These are phyloP conservation scores for Drosophila malerkotliana DNA, from an alignment of 1,140 invertebrate species.

Conservation along the genomic window DNA sequence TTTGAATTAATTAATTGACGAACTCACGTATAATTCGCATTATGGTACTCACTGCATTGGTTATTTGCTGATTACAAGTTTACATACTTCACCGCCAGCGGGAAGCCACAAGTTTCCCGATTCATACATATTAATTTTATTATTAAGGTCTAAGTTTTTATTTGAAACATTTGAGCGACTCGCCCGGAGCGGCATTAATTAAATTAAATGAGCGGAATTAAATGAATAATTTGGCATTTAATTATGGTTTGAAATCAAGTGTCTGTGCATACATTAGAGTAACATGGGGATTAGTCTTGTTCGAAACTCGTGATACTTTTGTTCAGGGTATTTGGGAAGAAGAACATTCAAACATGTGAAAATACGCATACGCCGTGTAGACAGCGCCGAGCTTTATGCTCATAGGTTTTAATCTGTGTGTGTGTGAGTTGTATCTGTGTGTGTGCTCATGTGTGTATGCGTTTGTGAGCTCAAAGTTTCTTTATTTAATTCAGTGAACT, in stretches of 20 bases:
- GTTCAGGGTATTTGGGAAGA: constrained; percentile 3
- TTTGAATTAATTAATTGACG: not conserved
- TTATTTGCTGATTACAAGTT: not conserved
- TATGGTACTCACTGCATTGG: not conserved
- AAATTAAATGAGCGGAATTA: too few relatives aligned
- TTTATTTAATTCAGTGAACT: constrained; percentile 83
- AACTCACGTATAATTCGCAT: not conserved
- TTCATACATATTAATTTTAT: too few relatives aligned
- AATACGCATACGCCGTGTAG: constrained; percentile 55
- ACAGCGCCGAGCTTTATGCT: constrained; percentile 44
- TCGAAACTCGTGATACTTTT: constrained; percentile 1
- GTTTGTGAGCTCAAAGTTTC: constrained; percentile 69
- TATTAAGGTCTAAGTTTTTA: too few relatives aligned
- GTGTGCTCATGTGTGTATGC: constrained; percentile 21
- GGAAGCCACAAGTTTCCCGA: too few relatives aligned
- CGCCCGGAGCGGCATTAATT: too few relatives aligned
- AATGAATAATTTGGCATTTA: not conserved
- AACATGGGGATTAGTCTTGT: constrained; percentile 11
- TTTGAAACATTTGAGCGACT: too few relatives aligned
- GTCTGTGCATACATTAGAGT: not conserved
- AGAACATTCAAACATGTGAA: constrained; percentile 28
- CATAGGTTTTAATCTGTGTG: constrained; percentile 47
- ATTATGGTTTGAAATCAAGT: not conserved
- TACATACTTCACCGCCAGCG: not conserved
- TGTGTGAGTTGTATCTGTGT: constrained; percentile 18